Percentiles rank a stretch among this genome's conserved stretches.
These are phyloP conservation scores for Zaprionus nigranus DNA, from an alignment of 1,140 invertebrate genomes.

Conservation along the genomic window DNA sequence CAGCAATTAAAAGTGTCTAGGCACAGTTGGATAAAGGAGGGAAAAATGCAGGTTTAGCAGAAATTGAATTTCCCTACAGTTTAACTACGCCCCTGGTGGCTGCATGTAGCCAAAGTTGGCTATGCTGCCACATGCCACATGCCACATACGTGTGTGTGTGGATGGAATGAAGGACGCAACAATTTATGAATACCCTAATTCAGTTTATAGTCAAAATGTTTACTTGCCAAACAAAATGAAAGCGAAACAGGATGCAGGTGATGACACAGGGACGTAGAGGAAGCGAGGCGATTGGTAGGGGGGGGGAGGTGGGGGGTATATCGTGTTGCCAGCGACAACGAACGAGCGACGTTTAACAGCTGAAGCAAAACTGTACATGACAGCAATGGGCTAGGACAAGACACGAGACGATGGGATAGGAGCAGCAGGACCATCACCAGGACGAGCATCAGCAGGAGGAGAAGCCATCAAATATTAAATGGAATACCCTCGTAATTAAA, in stretches of 20 bases:
- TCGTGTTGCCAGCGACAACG: constrained; percentile 29
- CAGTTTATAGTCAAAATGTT: constrained; percentile 79
- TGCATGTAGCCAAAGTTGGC: constrained; percentile 12
- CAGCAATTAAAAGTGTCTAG: not conserved
- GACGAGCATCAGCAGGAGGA: not conserved
- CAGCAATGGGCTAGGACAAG: not conserved
- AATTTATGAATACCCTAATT: constrained; percentile 82
- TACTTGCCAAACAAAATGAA: constrained; percentile 66
- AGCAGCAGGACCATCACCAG: not conserved
- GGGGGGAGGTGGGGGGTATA: not conserved
- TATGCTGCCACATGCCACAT: not conserved
- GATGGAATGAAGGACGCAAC: constrained; percentile 19
- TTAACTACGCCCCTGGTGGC: constrained; percentile 8
- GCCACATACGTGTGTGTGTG: not conserved
- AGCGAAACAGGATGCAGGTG: constrained; percentile 40
- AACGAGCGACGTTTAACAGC: constrained; percentile 4
- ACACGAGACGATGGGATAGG: not conserved
- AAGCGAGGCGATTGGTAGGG: not conserved
- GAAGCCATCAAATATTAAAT: constrained; percentile 76
- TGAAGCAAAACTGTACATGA: not conserved
- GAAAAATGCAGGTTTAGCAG: not conserved
- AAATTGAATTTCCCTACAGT: constrained; percentile 15
- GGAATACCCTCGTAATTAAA: constrained; percentile 82
- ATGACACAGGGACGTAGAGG: not conserved
- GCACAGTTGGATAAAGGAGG: not conserved